A percentile compares a stretch with the other conserved stretches of the same genome.
Conservation (phyloP, 2,888 invertebrate genomes). For the Pocota personata region DNA sequence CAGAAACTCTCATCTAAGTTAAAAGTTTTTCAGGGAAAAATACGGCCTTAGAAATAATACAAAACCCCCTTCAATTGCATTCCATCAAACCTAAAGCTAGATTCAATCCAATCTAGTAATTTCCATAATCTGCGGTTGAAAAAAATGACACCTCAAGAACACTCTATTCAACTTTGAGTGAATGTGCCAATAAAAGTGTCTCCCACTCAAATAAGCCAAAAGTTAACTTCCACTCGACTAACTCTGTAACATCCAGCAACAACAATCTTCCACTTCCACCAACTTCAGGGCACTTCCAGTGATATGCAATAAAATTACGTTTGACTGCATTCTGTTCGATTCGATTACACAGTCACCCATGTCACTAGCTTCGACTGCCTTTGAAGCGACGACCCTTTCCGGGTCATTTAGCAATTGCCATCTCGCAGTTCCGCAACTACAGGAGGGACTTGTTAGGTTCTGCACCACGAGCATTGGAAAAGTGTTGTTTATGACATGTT, state of each 20-base stretch:
- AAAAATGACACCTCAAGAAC: background rate
- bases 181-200: conserved; percentile 61
- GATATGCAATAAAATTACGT: conserved; percentile 73
- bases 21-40: too few species aligned
- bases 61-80: too few species aligned
- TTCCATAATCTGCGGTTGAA: background rate
- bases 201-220: conserved; percentile 52
- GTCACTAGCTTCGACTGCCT: conserved; percentile 62
- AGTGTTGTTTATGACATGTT: conserved; percentile 73
- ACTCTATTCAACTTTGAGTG: conserved; percentile 31
- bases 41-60: too few species aligned
- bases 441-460: conserved; percentile 39
- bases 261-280: conserved; percentile 1
- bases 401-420: conserved; percentile 70
- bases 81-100: background rate
- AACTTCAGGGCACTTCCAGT: conserved; percentile 43
- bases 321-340: conserved; percentile 74
- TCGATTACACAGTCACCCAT: conserved; percentile 73
- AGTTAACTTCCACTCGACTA: conserved; percentile 63
- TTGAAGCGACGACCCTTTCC: conserved; percentile 65
- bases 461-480: conserved; percentile 55
- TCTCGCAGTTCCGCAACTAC: conserved; percentile 31
- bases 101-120: background rate
- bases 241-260: conserved; percentile 38
- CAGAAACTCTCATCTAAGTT: too few species aligned